phyloP scores from a whole-genome alignment of 2,797 vertebrate species.

The Corythornis leucogaster region DNA sequence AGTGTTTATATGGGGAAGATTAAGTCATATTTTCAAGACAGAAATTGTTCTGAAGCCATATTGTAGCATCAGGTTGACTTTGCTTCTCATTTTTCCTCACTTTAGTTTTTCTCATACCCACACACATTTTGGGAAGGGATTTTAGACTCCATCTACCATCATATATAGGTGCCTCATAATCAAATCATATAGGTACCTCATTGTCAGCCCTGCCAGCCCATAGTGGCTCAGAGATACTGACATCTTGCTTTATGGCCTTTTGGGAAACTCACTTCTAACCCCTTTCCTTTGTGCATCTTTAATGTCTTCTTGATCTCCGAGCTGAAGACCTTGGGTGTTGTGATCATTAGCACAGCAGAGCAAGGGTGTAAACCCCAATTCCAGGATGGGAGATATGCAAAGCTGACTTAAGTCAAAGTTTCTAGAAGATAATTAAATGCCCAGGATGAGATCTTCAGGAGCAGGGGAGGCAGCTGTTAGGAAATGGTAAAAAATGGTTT shows the following conservation, averaged over 20 bases:
- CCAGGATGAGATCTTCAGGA: background rate
- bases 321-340: background rate
- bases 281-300: background rate
- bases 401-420: background rate
- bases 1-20: background rate
- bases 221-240: background rate
- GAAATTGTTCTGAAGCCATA: background rate
- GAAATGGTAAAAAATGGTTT: background rate
- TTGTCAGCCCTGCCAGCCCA: fast-evolving
- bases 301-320: background rate
- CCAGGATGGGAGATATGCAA: background rate
- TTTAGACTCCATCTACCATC: background rate
- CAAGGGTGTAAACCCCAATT: background rate
- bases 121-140: background rate
- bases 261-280: background rate
- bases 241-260: background rate
- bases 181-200: background rate
- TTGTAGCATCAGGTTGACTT: background rate
- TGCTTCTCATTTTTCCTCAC: background rate
- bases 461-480: background rate
- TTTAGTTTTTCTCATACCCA: background rate
- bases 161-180: background rate
- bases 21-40: background rate
- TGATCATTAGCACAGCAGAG: background rate
- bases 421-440: background rate